phyloP scores from a whole-genome alignment of 37 sponge, comb jelly and placozoan species.

The Amphimedon queenslandica region DNA sequence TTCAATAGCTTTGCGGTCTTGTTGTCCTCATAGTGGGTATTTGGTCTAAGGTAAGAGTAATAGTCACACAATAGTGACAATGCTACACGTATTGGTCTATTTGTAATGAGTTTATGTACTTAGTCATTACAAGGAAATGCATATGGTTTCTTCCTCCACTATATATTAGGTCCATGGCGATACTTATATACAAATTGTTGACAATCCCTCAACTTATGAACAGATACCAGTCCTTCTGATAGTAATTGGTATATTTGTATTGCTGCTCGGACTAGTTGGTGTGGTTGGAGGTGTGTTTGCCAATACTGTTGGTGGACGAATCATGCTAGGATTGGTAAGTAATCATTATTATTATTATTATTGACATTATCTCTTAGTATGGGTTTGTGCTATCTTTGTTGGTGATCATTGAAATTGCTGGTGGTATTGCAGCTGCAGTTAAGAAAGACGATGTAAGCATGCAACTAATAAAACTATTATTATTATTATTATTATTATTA shows the following conservation, averaged over 20 bases:
- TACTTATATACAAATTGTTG: no score
- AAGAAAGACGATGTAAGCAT: slow-evolving; percentile 9
- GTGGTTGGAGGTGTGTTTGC: slow-evolving; percentile 46
- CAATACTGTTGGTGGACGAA: slow-evolving; percentile 37
- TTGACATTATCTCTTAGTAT: slow-evolving; percentile 34
- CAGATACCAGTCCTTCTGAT: slow-evolving; percentile 41
- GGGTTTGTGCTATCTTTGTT: slow-evolving; percentile 33
- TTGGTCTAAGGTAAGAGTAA: no score
- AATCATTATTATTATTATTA: not conserved
- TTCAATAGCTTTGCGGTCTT: no score
- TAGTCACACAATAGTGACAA: no score
- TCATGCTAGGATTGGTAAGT: slow-evolving; percentile 57
- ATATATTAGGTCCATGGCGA: no score
- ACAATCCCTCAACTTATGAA: no score
- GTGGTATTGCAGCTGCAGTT: slow-evolving; percentile 60
- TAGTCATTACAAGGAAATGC: no score
- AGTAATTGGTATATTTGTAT: slow-evolving; percentile 39
- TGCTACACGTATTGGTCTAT: no score
- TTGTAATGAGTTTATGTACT: no score
- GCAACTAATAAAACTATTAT: not conserved
- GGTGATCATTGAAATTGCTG: slow-evolving; percentile 52
- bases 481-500: not conserved
- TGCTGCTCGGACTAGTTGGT: slow-evolving; percentile 35
- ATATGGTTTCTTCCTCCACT: no score
- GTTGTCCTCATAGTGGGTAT: no score